Evolutionary conservation across 2,113 vertebrate genomes (phyloP), one percentile per base, ranked within the genome.

Genomic region (Stegastes partitus): DNA sequence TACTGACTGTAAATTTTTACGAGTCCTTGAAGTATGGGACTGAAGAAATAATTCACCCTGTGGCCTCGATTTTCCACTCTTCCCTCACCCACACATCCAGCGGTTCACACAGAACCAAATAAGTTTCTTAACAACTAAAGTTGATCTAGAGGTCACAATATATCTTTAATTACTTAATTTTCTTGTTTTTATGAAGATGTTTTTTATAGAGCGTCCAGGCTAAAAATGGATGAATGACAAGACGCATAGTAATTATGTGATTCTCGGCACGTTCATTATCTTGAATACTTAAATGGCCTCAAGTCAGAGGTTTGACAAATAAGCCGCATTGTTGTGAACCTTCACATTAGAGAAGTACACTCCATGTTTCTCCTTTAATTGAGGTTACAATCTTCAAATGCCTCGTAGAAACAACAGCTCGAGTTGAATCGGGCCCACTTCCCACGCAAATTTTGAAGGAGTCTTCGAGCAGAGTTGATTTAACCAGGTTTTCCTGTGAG

Each of bases 1-100:
- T 86, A 81, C 31, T 65, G 39, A 78, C 39, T 78, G 50, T 86
- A 78, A 69, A 62, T 57, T 79, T 71, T 79, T 68, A 81, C 2
- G 16, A 78, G 69, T 83, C 74, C 68, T 77, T 88, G 56, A 81
- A 79, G 47, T 70, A 68, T n/a, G 49, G 28, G 25, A 28, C 31
- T 74, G 21, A 16, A 5, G 21, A 80, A 80, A 65, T 81, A 23
- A 82, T 81, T 74, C 42, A 54, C 67, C 61, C 54, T 50, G 37
- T 74, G 61, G 47, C 16, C 50, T 69, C 34, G 7, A 3, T 74
- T 19, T 62, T 22, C 21, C 10, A 37, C 21, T 51, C 26, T 50
- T 56, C n/a, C n/a, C 11, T 49, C 49, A 67, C 16, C 72, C 6
- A 58, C 28, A 34, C 69, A 78, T 42, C 56, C 68, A 74, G 42